phyloP scores from a whole-genome alignment of 1,140 invertebrate species.

The Camponotus vicinus region DNA sequence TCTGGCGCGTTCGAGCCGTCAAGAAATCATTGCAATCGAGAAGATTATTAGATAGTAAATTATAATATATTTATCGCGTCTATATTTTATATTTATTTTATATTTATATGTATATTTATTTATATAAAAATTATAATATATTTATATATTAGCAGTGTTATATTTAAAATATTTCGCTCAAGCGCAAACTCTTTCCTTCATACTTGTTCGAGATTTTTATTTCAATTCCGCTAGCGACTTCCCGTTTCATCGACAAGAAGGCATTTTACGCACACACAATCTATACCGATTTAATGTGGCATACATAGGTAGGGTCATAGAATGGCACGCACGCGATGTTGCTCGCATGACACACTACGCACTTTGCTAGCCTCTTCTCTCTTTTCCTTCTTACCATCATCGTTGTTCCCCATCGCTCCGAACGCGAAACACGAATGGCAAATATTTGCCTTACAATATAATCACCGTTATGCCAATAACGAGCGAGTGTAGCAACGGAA shows the following conservation, averaged over 20 bases:
- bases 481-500: constrained; percentile 16
- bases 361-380: constrained; percentile 6
- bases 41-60: neutral
- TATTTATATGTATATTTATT: neutral
- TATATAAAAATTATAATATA: neutral
- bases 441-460: constrained; percentile 50
- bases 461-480: constrained; percentile 43
- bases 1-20: constrained; percentile 16
- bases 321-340: constrained; percentile 48
- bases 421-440: constrained; percentile 51
- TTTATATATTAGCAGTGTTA: neutral
- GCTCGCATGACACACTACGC: constrained; percentile 30
- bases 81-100: too few relatives aligned
- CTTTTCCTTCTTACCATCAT: neutral
- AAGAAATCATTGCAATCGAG: constrained; percentile 19
- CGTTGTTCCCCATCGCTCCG: constrained; percentile 20
- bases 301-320: constrained; percentile 38
- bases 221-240: neutral
- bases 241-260: constrained; percentile 13
- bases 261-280: constrained; percentile 1
- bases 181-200: constrained; percentile 4
- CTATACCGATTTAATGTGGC: constrained; percentile 45
- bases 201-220: neutral
- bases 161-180: neutral
- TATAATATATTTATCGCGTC: neutral